phyloP scores from a whole-genome alignment of 2,888 invertebrate genomes.

The Euzetes globulus region DNA sequence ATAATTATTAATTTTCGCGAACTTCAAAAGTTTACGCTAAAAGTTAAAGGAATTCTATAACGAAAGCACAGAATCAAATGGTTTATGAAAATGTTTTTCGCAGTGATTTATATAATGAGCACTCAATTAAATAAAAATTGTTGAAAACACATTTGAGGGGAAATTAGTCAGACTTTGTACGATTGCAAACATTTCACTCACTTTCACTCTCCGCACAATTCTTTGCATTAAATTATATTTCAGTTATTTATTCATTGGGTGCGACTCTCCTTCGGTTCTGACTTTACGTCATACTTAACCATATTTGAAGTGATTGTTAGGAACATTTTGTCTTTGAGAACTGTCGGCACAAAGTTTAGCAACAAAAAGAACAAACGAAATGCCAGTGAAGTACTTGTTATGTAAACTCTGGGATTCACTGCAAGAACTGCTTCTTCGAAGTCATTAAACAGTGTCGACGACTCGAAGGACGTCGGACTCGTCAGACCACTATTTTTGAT shows the following conservation, averaged over 20 bases:
- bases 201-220: not conserved
- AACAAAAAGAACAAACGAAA: slow-evolving; percentile 35
- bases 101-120: not conserved
- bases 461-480: slow-evolving; percentile 36
- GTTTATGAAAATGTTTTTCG: not conserved
- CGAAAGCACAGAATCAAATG: not conserved
- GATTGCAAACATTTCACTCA: not conserved
- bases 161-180: not conserved
- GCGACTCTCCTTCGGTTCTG: not conserved
- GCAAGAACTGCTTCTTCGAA: slow-evolving; percentile 38
- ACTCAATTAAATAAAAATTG: not conserved
- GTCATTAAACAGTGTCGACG: slow-evolving; percentile 37
- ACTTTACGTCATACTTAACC: not conserved
- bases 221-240: no score
- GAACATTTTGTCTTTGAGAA: slow-evolving; percentile 22
- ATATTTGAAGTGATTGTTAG: not conserved
- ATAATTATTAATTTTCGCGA: no score
- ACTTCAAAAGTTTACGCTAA: no score
- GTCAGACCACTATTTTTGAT: slow-evolving; percentile 39
- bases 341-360: slow-evolving; percentile 27
- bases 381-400: slow-evolving; percentile 29
- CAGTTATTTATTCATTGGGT: slow-evolving; percentile 17
- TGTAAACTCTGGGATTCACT: slow-evolving; percentile 25
- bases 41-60: no score
- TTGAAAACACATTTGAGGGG: slow-evolving; percentile 16